phyloP scores from a whole-genome alignment of 2,113 vertebrate species.

The Plestiodon gilberti region DNA sequence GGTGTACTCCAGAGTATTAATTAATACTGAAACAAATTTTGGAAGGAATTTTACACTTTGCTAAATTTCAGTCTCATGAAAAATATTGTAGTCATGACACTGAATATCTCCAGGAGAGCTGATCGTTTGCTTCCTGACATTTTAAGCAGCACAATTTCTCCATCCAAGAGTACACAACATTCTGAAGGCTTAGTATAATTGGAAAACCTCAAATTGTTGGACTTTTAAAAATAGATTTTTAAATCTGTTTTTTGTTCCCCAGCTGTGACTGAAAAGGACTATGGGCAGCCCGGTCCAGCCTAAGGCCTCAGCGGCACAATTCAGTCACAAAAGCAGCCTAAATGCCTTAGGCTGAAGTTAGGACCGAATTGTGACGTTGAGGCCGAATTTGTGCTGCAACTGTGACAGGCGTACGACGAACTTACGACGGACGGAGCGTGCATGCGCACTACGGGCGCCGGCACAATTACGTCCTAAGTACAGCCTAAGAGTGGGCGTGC shows the following conservation, averaged over 20 bases:
- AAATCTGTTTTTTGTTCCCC: not conserved
- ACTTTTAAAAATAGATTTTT: not conserved
- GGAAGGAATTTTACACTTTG: not conserved
- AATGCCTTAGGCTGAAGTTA: too few species aligned
- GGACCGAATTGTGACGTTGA: too few species aligned
- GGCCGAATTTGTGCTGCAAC: too few species aligned
- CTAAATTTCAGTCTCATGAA: not conserved
- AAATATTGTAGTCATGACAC: not conserved
- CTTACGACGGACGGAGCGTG: too few species aligned
- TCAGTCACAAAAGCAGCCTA: too few species aligned
- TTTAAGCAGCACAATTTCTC: not conserved
- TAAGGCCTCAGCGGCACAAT: too few species aligned
- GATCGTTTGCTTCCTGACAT: constrained; percentile 1
- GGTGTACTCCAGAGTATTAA: not conserved
- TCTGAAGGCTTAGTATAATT: not conserved
- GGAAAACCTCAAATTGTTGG: not conserved
- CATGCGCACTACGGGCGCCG: too few species aligned
- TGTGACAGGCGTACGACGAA: too few species aligned
- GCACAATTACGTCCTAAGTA: too few species aligned
- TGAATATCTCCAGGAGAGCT: not conserved
- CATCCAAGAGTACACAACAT: not conserved
- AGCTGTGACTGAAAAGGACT: not conserved
- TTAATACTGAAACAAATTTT: not conserved
- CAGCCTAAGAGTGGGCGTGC: too few species aligned
- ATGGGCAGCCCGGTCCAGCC: too few species aligned